Conservation (phyloP, 2,888 invertebrate genomes). For the Mesochorus sp. region DNA sequence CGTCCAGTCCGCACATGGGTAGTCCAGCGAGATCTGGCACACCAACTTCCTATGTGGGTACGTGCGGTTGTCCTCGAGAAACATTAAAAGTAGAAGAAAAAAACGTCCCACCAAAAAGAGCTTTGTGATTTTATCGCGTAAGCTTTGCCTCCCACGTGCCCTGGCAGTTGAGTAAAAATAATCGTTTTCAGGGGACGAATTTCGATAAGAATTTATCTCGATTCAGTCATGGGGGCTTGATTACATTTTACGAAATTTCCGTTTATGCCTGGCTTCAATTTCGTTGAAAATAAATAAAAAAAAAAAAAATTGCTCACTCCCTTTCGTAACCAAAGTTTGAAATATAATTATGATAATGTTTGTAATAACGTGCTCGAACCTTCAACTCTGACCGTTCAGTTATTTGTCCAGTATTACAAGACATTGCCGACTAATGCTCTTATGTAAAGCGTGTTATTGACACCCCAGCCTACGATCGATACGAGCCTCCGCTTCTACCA, state of each 20-base stretch:
- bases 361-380: neutral
- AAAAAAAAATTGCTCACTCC: neutral
- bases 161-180: too few species aligned
- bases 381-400: neutral
- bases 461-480: slow-evolving; percentile 20
- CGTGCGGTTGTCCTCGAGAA: slow-evolving; percentile 65
- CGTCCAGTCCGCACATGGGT: slow-evolving; percentile 78
- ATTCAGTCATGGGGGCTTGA: too few species aligned
- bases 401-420: neutral
- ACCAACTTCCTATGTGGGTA: slow-evolving; percentile 74
- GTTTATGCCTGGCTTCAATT: too few species aligned
- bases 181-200: too few species aligned
- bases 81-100: neutral
- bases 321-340: neutral
- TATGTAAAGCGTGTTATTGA: slow-evolving; percentile 32
- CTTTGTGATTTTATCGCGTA: neutral
- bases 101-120: neutral
- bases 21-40: slow-evolving; percentile 77
- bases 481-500: neutral
- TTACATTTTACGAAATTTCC: too few species aligned
- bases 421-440: neutral
- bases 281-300: neutral
- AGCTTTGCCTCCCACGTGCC: too few species aligned
- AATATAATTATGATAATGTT: too few species aligned
- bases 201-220: too few species aligned